Evolutionary conservation across 2,888 invertebrate genomes (phyloP), one percentile per base, ranked within the genome.

Genomic region (Brachyopa scutellaris): DNA sequence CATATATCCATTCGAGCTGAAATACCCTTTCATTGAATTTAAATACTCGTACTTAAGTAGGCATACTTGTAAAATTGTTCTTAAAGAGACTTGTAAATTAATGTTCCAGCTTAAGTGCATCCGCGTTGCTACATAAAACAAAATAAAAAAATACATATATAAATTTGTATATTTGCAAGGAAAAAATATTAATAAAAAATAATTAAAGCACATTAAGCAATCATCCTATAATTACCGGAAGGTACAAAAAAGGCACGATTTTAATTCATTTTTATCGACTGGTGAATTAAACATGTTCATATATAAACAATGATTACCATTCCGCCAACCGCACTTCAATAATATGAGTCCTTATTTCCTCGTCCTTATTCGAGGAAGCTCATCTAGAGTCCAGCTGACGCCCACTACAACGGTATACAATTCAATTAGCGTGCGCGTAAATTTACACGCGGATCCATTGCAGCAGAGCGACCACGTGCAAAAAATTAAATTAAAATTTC

Each of bases 401-500:
- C 13, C 57, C 42, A 42, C 19, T 45, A 19, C 9, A 61, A 29
- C 5, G 2, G 13, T 8, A 64, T 64, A 26, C 49, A 38, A 64
- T 64, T 64, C 62, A 64, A 64, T 64, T 49, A 64, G 26, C 62
- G 11, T 8, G 3, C 26, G 26, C 23, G 36, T 64, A 26, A 17
- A 42, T 42, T 40, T 21, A 9, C n/a, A 19, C n/a, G 19, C 19
- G 42, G 7, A 53, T 53, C 42, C 29, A 53, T 42, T 67, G 53
- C 26, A 21, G 40, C 33, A 8, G 13, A 21, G 15, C 19, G 1
- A 51, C 31, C 29, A 33, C 19, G 23, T 31, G 29, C 26, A n/a
- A 23, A 36, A 47, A 66, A 53, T 66, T 31, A 66, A 66, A 66
- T 66, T 53, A n/a, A 29, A 53, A 53, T 21, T 40, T 21, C 51